Conservation (phyloP, 92 coral and sea anemone species). For the Muricea muricata region DNA sequence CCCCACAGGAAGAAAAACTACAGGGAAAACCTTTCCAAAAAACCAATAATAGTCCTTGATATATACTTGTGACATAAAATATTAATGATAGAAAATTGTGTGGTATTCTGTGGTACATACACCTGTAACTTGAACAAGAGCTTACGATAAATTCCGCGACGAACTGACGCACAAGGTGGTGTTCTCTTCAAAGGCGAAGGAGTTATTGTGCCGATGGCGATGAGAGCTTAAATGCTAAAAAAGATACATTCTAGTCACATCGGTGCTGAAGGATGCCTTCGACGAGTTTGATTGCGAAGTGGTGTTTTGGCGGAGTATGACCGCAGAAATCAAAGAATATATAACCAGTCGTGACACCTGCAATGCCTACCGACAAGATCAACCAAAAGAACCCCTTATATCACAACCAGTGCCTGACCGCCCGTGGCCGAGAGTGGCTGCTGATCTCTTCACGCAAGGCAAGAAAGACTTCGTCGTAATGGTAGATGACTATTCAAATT, state of each 20-base stretch:
- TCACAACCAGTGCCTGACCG: constrained; percentile 36
- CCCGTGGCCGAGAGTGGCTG: constrained; percentile 22
- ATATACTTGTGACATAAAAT: too few relatives aligned
- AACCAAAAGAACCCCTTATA: constrained; percentile 34
- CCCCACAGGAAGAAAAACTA: too few relatives aligned
- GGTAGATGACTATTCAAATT: constrained; percentile 31
- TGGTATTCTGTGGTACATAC: too few relatives aligned
- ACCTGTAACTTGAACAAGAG: constrained; percentile 22
- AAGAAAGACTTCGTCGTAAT: constrained; percentile 15
- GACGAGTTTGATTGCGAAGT: constrained; percentile 7
- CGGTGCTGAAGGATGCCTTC: constrained; percentile 20
- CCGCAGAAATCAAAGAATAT: neutral
- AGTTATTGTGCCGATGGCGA: neutral
- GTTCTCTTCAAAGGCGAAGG: constrained; percentile 15
- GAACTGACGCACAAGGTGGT: constrained; percentile 37
- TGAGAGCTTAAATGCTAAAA: constrained; percentile 17
- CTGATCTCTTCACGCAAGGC: neutral
- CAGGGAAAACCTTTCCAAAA: too few relatives aligned
- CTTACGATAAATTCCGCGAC: constrained; percentile 41
- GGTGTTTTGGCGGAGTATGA: constrained; percentile 29
- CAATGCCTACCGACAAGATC: constrained; percentile 40
- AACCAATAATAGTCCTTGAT: too few relatives aligned
- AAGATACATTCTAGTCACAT: constrained; percentile 40
- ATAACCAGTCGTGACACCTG: constrained; percentile 9
- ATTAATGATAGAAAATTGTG: too few relatives aligned